Base-by-base conservation (phyloP, 1,140 invertebrate genomes). In the Akabosia matsudoensis region DNA sequence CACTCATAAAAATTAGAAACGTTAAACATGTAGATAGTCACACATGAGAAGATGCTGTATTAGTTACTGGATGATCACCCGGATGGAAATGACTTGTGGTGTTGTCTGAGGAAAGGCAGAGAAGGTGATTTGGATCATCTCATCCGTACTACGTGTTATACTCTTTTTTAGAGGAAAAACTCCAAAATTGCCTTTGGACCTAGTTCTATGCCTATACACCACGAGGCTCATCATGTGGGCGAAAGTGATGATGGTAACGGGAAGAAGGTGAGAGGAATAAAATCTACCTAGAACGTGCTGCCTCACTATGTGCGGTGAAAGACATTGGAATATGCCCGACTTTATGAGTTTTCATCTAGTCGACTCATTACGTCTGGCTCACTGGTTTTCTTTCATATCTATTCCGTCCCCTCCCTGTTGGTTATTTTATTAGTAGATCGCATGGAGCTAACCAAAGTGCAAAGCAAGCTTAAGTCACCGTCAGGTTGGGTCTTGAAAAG, bases 281-380 rank as follows among this genome's bases (percentile, higher is more conserved):
- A 45, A 45, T 7, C 37, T 45, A 7, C 37, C 37, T 45, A n/a
- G n/a, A n/a, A n/a, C n/a, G n/a, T n/a, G 7, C 37, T 45, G 18
- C 37, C 37, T 45, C 37, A 45, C 37, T 18, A 45, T 18, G 18
- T 18, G 18, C 37, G 18, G 7, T 7, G 37, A 45, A 18, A 45
- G 37, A 45, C 7, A 3, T 16, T 7, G 10, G 7, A 24, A 4
- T 67, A 30, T 30, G 31, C 31, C 61, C 61, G 31, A 67, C 61
- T 67, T 67, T 67, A 67, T 67, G 61, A 67, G 61, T 67, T 67
- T 67, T 67, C 22, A 10, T 67, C 61, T 31, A 14, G 26, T 67
- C 31, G 61, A 30, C 61, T 67, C 61, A 67, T 67, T 67, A 67
- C 30, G 61, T n/a, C n/a, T 67, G 61, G 61, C 61, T 67, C 61